Base-by-base conservation (phyloP, 2,888 invertebrate genomes). In the Leptura quadrifasciata region DNA sequence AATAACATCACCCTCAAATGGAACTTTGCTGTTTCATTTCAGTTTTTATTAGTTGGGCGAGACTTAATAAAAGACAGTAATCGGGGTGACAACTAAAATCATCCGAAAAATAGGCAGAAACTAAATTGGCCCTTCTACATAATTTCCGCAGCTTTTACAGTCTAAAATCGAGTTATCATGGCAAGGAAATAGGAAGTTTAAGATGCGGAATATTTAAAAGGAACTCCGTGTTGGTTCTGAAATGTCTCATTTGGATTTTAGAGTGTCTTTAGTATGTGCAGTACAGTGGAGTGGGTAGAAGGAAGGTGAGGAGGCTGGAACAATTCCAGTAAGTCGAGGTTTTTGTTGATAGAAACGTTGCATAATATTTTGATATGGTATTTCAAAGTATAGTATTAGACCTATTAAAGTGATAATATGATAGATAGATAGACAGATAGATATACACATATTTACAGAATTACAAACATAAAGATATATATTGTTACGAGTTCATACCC, bases 81-180 rank as follows among this genome's bases (percentile, higher is more conserved):
- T 57, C 20, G 70, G 58, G 58, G 47, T 70, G 70, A 70, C 58
- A 58, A 57, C 57, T 60, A 58, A 60, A 39, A 63, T 52, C 27
- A 47, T 27, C 61, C 17, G 52, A 61, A 71, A 71, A 71, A 52
- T 71, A 61, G 52, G 71, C 71, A 63, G 71, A 52, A 71, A 52
- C 60, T 73, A 74, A 74, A 74, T 74, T 74, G 74, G 74, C 67
- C 58, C 60, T 52, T 74, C 60, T 67, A 61, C 67, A 55, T 74
- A 67, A 74, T 74, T 74, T 74, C 74, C 74, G 74, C 31, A 35
- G 31, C 31, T 35, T 20, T 57, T 27, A 68, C 61, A 60, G 67
- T 18, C 60, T 68, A 24, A 68, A 74, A 61, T 74, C 58, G 27
- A 55, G 68, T 61, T 60, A 61, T 65, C 60, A 17, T 27, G 21